Percentiles rank a stretch among this genome's conserved stretches.
These are phyloP conservation scores for Hypomesus transpacificus DNA, from an alignment of 2,113 vertebrate species.

Conservation along the genomic window DNA sequence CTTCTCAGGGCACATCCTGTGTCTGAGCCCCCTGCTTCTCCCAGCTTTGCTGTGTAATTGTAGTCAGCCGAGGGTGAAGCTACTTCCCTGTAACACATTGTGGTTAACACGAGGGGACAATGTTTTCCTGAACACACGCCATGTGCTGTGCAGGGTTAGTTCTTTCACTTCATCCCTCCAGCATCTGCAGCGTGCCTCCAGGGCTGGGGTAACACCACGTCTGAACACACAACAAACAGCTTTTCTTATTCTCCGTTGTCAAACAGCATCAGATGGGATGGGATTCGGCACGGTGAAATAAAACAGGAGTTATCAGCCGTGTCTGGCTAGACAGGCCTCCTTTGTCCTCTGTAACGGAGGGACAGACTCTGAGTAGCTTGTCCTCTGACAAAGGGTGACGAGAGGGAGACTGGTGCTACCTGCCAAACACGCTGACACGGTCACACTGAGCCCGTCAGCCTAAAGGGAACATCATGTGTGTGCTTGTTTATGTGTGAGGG, in stretches of 20 bases:
- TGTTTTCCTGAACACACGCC: not conserved
- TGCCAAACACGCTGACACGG: constrained; percentile 50
- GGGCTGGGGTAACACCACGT: not conserved
- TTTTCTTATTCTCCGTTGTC: not conserved
- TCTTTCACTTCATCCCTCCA: not conserved
- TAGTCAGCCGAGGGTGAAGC: constrained; percentile 20
- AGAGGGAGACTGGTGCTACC: constrained; percentile 37
- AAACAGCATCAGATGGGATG: too few relatives aligned
- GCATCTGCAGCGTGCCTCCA: not conserved
- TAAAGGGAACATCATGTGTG: constrained; percentile 28
- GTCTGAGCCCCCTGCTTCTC: not conserved
- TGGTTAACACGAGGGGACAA: not conserved
- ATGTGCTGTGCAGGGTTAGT: not conserved
- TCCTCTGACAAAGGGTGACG: constrained; percentile 46
- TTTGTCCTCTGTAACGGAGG: constrained; percentile 43
- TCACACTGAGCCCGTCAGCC: constrained; percentile 46
- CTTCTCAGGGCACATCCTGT: not conserved
- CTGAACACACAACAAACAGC: not conserved
- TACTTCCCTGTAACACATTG: constrained; percentile 18
- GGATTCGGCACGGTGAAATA: not conserved
- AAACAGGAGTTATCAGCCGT: not conserved
- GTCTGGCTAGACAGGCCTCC: constrained; percentile 6
- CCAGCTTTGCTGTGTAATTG: constrained; percentile 28
- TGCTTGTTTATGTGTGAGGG: not conserved
- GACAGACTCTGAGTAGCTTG: constrained; percentile 14